Percentiles rank a stretch among this genome's conserved stretches.
Evolutionary conservation across 2,797 vertebrate species (phyloP).

Genomic region (Antennarius maculatus): DNA sequence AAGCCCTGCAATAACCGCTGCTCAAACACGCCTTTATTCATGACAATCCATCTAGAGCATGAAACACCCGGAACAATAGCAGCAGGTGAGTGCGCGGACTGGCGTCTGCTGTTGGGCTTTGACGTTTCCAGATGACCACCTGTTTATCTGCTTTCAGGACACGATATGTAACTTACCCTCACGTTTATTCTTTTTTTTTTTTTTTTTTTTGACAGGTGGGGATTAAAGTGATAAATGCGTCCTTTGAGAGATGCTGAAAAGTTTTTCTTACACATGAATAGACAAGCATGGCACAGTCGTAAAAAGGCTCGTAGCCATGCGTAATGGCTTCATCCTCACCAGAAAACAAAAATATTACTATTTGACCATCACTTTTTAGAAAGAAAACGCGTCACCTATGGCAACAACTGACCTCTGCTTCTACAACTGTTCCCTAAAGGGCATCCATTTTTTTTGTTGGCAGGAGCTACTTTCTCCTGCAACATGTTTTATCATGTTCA

Average conservation of each 20-base stretch:
- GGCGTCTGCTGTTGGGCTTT: constrained; percentile 52
- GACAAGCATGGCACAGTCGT: constrained; percentile 50
- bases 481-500: constrained; percentile 67
- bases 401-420: constrained; percentile 41
- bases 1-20: constrained; percentile 50
- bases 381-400: constrained; percentile 48
- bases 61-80: constrained; percentile 62
- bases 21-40: constrained; percentile 67
- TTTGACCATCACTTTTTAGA: constrained; percentile 33
- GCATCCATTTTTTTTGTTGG: constrained; percentile 26
- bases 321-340: constrained; percentile 50
- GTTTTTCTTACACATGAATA: constrained; percentile 77
- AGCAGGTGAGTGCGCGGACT: constrained; percentile 72
- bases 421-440: constrained; percentile 37
- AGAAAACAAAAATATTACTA: constrained; percentile 23
- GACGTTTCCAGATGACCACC: constrained; percentile 73
- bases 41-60: constrained; percentile 43
- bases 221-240: constrained; percentile 80
- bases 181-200: constrained; percentile 63
- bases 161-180: constrained; percentile 68
- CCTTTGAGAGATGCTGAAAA: constrained; percentile 77
- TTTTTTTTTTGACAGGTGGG: constrained; percentile 65
- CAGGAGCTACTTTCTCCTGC: constrained; percentile 46
- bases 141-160: constrained; percentile 76
- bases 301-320: constrained; percentile 49